Percentiles rank a stretch among this genome's conserved stretches.
Conservation (phyloP, 1,140 invertebrate genomes). For the Danaus melanippus region DNA sequence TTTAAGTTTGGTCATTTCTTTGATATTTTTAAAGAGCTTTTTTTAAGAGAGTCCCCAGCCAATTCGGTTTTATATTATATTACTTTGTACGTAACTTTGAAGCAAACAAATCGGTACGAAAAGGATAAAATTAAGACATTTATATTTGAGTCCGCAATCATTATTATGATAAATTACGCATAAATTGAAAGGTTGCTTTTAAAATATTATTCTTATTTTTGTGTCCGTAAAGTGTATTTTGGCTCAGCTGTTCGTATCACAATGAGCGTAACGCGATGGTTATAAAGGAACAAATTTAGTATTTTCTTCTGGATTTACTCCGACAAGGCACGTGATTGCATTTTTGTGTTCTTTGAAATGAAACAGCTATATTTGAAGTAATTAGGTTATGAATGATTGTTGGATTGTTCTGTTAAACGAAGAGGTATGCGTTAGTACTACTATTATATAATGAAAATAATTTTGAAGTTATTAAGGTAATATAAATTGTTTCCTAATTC, state of each 20-base stretch:
- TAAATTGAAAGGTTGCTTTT: constrained; percentile 45
- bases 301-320: constrained; percentile 58
- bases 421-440: no score
- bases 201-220: constrained; percentile 18
- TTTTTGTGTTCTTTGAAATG: constrained; percentile 52
- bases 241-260: constrained; percentile 6
- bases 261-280: constrained; percentile 14
- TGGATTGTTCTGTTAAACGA: not conserved
- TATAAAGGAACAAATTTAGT: constrained; percentile 53
- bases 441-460: no score
- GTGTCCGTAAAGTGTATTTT: constrained; percentile 1
- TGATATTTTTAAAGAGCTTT: not conserved
- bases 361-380: constrained; percentile 39
- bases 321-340: constrained; percentile 59
- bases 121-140: no score
- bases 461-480: no score
- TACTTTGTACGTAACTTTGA: no score
- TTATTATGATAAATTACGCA: constrained; percentile 40
- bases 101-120: no score
- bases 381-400: constrained; percentile 14
- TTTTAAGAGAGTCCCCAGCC: not conserved
- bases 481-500: no score
- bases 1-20: not conserved
- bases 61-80: not conserved
- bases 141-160: constrained; percentile 9